A percentile compares a stretch with the other conserved stretches of the same genome.
Conservation (phyloP, 2,888 invertebrate genomes). For the Crematogaster levior region DNA sequence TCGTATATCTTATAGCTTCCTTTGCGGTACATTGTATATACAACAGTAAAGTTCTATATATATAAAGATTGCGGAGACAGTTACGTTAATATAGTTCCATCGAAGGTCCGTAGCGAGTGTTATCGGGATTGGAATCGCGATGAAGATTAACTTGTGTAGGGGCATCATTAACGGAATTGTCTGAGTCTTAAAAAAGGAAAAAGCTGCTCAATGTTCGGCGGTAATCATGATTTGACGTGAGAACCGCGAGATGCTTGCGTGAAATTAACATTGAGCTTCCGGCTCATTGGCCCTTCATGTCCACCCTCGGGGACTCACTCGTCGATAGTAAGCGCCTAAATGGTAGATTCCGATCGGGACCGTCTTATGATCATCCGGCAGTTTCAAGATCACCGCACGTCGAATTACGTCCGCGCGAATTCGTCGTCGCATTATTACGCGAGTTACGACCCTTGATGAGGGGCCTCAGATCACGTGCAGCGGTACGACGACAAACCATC, state of each 20-base stretch:
- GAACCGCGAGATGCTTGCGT: constrained; percentile 60
- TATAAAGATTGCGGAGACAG: constrained; percentile 11
- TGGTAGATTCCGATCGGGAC: constrained; percentile 75
- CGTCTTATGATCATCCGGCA: constrained; percentile 81
- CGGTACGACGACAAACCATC: constrained; percentile 74
- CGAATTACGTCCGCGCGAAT: constrained; percentile 78
- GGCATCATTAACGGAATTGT: constrained; percentile 68
- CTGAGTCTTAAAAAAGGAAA: constrained; percentile 55
- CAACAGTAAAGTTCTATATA: not conserved
- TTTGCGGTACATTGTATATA: not conserved
- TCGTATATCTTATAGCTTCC: not conserved
- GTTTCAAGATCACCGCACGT: constrained; percentile 77
- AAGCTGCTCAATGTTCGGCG: constrained; percentile 32
- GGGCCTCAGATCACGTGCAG: constrained; percentile 77
- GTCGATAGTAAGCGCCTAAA: constrained; percentile 74
- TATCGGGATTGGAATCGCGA: constrained; percentile 2
- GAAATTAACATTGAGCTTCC: constrained; percentile 70
- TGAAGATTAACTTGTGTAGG: constrained; percentile 47
- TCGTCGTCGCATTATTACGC: constrained; percentile 80
- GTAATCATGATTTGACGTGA: constrained; percentile 69
- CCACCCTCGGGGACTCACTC: constrained; percentile 54
- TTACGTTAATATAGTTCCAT: constrained; percentile 10
- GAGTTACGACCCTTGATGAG: constrained; percentile 83
- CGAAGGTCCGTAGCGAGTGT: not conserved
- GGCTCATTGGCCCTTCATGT: constrained; percentile 58